Percentiles rank a stretch among this genome's conserved stretches.
phyloP scores from a whole-genome alignment of 2,113 vertebrate species.

The Labeo catla region DNA sequence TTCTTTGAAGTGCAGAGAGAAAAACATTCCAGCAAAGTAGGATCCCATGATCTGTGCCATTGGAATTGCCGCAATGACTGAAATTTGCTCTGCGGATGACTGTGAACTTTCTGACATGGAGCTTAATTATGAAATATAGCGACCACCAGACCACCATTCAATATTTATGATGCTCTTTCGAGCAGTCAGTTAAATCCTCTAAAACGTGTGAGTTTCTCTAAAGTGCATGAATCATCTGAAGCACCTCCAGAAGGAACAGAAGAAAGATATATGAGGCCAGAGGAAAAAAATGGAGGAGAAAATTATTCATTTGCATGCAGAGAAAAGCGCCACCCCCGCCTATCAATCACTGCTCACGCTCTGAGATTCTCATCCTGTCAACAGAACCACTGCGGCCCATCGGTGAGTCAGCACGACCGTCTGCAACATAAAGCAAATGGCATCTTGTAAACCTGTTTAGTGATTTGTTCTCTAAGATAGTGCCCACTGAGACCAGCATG shows the following conservation, averaged over 20 bases:
- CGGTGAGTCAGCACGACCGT: conserved; percentile 4
- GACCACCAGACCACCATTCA: conserved; percentile 36
- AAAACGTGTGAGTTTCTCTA: conserved; percentile 48
- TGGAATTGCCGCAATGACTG: neutral
- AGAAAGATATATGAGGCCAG: conserved; percentile 47
- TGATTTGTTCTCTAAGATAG: neutral
- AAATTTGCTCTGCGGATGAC: conserved; percentile 4
- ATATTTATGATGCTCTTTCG: conserved; percentile 52
- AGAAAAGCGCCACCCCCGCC: neutral
- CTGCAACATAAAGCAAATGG: conserved; percentile 16
- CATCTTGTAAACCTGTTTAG: conserved; percentile 14
- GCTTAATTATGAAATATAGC: conserved; percentile 53
- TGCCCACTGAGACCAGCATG: neutral
- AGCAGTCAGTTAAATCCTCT: conserved; percentile 49
- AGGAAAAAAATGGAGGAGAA: conserved; percentile 13
- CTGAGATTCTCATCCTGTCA: neutral
- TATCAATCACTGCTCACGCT: neutral
- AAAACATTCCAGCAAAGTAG: neutral
- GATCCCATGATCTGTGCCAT: neutral
- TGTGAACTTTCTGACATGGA: conserved; percentile 30
- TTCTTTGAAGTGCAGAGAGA: neutral
- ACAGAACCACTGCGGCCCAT: conserved; percentile 13
- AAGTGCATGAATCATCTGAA: conserved; percentile 57
- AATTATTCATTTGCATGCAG: conserved; percentile 34
- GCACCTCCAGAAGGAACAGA: conserved; percentile 47